A percentile compares a stretch with the other conserved stretches of the same genome.
Evolutionary conservation across 2,797 vertebrate species (phyloP).

Genomic region (Rhodeus uyekii): DNA sequence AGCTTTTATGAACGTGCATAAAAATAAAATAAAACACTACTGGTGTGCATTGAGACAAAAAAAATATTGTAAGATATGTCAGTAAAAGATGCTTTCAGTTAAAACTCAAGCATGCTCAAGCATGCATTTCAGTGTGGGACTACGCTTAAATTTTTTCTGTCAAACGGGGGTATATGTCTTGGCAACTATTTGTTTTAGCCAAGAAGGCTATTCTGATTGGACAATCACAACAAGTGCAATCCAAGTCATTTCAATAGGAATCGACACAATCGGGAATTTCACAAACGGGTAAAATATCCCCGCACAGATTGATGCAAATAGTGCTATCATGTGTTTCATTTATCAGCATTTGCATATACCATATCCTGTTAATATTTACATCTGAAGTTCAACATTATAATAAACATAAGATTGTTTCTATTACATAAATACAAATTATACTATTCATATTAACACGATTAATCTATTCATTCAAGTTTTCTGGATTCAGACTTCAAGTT

Average conservation of each 20-base stretch:
- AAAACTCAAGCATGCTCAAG: too few relatives aligned
- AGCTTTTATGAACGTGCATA: too few relatives aligned
- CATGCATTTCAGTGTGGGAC: too few relatives aligned
- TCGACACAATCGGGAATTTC: neutral
- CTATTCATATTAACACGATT: neutral
- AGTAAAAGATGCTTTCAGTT: too few relatives aligned
- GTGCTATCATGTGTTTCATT: neutral
- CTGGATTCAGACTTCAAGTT: neutral
- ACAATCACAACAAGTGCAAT: neutral
- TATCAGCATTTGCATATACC: neutral
- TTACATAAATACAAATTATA: neutral
- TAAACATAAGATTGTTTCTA: neutral
- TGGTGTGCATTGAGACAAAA: too few relatives aligned
- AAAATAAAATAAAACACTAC: too few relatives aligned
- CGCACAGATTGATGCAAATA: neutral
- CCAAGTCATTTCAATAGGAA: neutral
- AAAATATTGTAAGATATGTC: too few relatives aligned
- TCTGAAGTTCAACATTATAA: neutral
- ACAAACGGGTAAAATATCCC: neutral
- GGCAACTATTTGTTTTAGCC: conserved; percentile 37
- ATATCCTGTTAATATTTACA: neutral
- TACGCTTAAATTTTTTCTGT: too few relatives aligned
- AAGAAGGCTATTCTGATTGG: conserved; percentile 2
- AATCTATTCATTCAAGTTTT: neutral
- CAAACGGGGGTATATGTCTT: neutral